Base-by-base conservation (phyloP, 2,113 vertebrate species). In the Scytalopus superciliaris region DNA sequence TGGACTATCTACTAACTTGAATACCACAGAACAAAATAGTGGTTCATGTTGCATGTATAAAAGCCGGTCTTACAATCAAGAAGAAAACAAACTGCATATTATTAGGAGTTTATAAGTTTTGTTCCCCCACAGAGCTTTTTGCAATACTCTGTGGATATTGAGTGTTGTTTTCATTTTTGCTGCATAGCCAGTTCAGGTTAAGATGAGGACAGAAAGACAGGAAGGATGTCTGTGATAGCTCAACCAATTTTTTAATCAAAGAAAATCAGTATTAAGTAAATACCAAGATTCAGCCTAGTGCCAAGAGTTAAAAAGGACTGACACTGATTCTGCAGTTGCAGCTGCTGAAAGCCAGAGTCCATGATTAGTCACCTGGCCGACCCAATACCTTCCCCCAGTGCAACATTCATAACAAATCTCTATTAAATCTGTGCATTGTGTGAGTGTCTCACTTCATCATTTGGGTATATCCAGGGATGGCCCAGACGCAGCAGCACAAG, bases 401-500 rank as follows among this genome's bases (percentile, higher is more conserved):
- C n/a, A 87, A 91, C 0, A 1, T 68, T 33, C 42, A 17, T 33
- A 56, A 70, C 27, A 33, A 27, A 56, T 44, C 53, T 1, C 5
- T 66, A 35, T 73, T 53, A 79, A 53, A 83, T 49, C 70, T 79
- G 15, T 37, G 19, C 4, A 4, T 39, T 55, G 19, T 68, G 17
- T 19, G 24, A 37, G 21, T 39, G 44, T 30, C 24, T 3, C 68
- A 30, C 45, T 68, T 86, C 52, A 49, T 40, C 66, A 75, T 42
- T 39, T 47, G 55, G 25, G 15, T 19, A 45, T 24, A 35, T 40
- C 35, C 0, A 2, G 67, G 33, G 30, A 57, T 25, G 60, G 30
- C 3, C 1, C 0, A 3, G 40, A 23, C 0, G 0, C 35, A 72
- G 56, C 40, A 75, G 69, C 0, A 0, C 21, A 19, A 3, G 5